Evolutionary conservation across 2,888 invertebrate genomes (phyloP).

Genomic region (Nephrotoma appendiculata): DNA sequence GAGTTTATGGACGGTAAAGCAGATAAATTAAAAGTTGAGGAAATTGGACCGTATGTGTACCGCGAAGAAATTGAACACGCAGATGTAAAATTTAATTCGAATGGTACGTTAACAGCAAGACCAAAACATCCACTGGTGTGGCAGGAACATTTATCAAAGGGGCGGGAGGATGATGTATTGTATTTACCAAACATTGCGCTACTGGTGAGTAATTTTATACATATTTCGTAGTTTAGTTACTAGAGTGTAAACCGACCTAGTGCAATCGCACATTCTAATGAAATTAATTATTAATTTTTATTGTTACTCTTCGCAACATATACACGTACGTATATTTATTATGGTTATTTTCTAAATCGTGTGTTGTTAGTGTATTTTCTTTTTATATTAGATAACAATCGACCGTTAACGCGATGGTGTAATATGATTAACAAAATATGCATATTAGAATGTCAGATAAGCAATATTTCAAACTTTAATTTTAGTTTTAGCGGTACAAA

Average conservation of each 20-base stretch:
- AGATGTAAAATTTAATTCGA: conserved; percentile 56
- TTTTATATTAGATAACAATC: neutral
- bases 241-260: neutral
- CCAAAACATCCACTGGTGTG: conserved; percentile 62
- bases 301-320: neutral
- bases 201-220: conserved; percentile 48
- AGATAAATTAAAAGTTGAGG: conserved; percentile 51
- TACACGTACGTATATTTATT: neutral
- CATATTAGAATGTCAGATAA: neutral
- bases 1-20: conserved; percentile 55
- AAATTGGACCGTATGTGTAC: conserved; percentile 81
- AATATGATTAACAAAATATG: neutral
- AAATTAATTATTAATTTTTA: neutral
- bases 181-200: conserved; percentile 71
- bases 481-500: neutral
- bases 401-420: neutral
- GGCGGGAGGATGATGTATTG: conserved; percentile 59
- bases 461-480: neutral
- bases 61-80: conserved; percentile 60
- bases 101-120: conserved; percentile 53
- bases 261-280: neutral
- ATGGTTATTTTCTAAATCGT: neutral
- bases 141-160: conserved; percentile 62
- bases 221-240: neutral
- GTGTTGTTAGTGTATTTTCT: neutral